Percentiles rank a stretch among this genome's conserved stretches.
Conservation (phyloP, 2,797 vertebrate species). For the Mormyrus hasselquistii region DNA sequence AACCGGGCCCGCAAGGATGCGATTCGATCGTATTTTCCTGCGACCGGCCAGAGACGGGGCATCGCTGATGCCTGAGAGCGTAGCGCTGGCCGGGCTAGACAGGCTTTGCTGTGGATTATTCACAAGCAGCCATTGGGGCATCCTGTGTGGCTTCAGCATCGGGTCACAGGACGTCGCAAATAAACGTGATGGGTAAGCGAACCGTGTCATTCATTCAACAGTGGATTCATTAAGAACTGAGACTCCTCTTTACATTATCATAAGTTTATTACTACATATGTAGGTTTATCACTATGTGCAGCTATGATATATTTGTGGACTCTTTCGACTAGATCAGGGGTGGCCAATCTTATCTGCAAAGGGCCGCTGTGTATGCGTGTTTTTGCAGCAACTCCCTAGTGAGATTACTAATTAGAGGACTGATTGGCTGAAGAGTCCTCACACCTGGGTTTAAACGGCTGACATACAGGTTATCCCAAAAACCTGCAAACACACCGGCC, state of each 20-base stretch:
- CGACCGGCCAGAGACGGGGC: constrained; percentile 39
- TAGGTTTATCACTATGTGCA: neutral
- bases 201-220: neutral
- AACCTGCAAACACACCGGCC: no score
- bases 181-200: neutral
- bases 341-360: no score
- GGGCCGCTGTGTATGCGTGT: no score
- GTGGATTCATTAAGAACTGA: neutral
- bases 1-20: constrained; percentile 46
- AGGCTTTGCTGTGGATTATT: constrained; percentile 69
- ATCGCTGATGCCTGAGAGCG: constrained; percentile 53
- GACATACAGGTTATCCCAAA: no score
- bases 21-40: constrained; percentile 69
- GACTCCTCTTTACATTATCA: neutral
- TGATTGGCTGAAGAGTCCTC: no score
- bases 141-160: constrained; percentile 60
- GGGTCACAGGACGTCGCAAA: neutral
- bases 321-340: neutral
- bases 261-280: neutral
- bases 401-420: no score
- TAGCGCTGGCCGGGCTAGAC: constrained; percentile 68
- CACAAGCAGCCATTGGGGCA: constrained; percentile 76
- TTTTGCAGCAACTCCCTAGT: no score
- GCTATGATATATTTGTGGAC: neutral
- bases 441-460: no score